Percentiles rank a stretch among this genome's conserved stretches.
phyloP scores from a whole-genome alignment of 2,888 invertebrate species.

The Dimorphilus gyrociliatus region DNA sequence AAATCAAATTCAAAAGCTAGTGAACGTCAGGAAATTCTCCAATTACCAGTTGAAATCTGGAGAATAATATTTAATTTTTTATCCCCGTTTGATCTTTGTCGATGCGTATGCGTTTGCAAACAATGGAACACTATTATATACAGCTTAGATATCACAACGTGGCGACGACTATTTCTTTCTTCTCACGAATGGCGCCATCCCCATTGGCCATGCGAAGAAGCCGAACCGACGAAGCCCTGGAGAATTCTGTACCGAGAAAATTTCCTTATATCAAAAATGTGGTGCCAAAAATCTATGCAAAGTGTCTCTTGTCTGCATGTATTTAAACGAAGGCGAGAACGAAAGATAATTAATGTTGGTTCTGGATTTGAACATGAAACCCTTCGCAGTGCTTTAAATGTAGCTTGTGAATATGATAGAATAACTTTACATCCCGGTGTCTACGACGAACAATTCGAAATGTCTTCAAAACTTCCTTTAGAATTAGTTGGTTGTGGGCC shows the following conservation, averaged over 20 bases:
- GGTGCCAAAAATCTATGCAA: constrained; percentile 14
- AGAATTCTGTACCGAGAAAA: constrained; percentile 19
- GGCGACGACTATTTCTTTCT: constrained; percentile 19
- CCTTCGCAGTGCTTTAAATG: constrained; percentile 20
- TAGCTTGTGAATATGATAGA: constrained; percentile 22
- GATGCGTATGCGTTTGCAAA: constrained; percentile 19
- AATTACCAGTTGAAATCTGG: constrained; percentile 28
- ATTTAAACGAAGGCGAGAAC: constrained; percentile 14
- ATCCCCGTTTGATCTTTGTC: constrained; percentile 18
- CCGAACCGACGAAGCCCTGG: constrained; percentile 20
- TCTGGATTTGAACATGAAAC: constrained; percentile 16
- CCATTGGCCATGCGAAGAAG: constrained; percentile 21
- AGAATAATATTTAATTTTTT: constrained; percentile 21
- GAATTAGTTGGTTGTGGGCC: constrained; percentile 25
- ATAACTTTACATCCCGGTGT: constrained; percentile 24
- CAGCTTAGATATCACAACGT: constrained; percentile 20
- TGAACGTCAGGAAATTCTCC: too few relatives aligned
- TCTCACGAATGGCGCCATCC: constrained; percentile 24
- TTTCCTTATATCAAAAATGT: constrained; percentile 16
- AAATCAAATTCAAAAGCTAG: too few relatives aligned
- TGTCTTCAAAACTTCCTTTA: constrained; percentile 26
- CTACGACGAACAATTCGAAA: constrained; percentile 29
- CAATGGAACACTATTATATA: constrained; percentile 22
- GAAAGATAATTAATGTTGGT: constrained; percentile 23
- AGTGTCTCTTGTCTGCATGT: constrained; percentile 15